Evolutionary conservation across 2,113 vertebrate species (phyloP), one percentile per base, ranked within the genome.

Genomic region (Prochilodus magdalenae): DNA sequence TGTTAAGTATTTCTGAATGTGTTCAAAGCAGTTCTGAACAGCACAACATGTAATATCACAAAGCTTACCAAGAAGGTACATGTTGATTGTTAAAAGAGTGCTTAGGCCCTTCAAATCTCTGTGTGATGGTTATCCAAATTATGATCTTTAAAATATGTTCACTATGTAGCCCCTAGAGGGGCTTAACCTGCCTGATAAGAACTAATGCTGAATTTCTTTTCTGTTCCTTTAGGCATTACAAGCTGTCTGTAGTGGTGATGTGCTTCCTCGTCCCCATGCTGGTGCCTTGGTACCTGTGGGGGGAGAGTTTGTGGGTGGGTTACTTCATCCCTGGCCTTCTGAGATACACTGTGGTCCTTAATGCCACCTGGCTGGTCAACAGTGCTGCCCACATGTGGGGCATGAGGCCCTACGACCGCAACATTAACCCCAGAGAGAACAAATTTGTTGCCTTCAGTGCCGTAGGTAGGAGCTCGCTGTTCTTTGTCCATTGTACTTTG

Each of bases 381-480:
- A 98, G 97, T 3, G 96, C 96, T 0, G 97, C 97, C n/a, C 97
- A 99, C 85, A 95, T 98, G 89, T 98, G 94, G 63, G 97, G 97
- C 65, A 96, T 94, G 91, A 94, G 95, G 63, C 97, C 97, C 0
- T 98, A 97, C 0, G 96, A 99, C 91, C 87, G 87, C 81, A 75
- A 67, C 87, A 98, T 98, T 77, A 95, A 94, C 84, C 95, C 97
- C 0, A 93, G 97, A 27, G 96, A 98, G 92, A 99, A 98, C 72
- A 78, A 77, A 27, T 84, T 97, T 47, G 97, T 98, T 71, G 94
- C 96, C 5, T 73, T 98, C 73, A 94, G 95, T 81, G 95, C 97
- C 66, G 83, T 94, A 80, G 97, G 97, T 98, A 95, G 5, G 94
- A 44, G 26, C 16, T 74, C 24, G 29, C n/a, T 59, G 20, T 69